phyloP scores from a whole-genome alignment of 2,113 vertebrate genomes.

The crab-eating macaque (Macaca fascicularis) region DNA sequence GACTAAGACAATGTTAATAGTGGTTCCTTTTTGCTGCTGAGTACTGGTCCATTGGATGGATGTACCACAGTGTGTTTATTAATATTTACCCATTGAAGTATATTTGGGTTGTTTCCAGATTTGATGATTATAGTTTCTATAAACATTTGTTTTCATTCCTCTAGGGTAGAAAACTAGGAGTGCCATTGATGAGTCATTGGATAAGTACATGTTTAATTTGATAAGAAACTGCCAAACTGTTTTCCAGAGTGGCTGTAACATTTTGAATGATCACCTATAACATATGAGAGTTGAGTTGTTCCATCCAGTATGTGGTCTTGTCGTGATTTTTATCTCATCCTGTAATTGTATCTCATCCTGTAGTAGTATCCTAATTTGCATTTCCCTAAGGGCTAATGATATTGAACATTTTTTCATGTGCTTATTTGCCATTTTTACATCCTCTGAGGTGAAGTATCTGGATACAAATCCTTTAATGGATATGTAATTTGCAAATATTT shows the following conservation, averaged over 20 bases:
- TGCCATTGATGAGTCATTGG: neutral
- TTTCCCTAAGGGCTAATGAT: neutral
- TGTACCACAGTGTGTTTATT: neutral
- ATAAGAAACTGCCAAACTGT: neutral
- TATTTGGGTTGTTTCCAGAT: neutral
- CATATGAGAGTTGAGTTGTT: neutral
- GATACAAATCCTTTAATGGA: neutral
- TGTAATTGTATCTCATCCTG: neutral
- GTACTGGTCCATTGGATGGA: neutral
- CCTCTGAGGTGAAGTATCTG: neutral
- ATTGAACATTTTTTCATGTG: neutral
- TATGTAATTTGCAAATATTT: neutral
- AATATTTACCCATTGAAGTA: neutral
- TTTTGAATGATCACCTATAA: neutral
- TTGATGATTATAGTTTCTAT: neutral
- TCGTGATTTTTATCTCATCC: neutral
- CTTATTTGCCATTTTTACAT: neutral
- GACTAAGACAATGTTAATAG: neutral
- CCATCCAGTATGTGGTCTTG: neutral
- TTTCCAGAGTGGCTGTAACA: neutral
- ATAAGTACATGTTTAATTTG: neutral
- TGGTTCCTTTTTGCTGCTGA: neutral
- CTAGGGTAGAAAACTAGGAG: neutral
- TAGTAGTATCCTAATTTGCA: neutral
- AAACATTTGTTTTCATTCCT: constrained; percentile 31